These are phyloP conservation scores for Ptilonorhynchus violaceus DNA, from an alignment of 2,113 vertebrate genomes.

Conservation along the genomic window DNA sequence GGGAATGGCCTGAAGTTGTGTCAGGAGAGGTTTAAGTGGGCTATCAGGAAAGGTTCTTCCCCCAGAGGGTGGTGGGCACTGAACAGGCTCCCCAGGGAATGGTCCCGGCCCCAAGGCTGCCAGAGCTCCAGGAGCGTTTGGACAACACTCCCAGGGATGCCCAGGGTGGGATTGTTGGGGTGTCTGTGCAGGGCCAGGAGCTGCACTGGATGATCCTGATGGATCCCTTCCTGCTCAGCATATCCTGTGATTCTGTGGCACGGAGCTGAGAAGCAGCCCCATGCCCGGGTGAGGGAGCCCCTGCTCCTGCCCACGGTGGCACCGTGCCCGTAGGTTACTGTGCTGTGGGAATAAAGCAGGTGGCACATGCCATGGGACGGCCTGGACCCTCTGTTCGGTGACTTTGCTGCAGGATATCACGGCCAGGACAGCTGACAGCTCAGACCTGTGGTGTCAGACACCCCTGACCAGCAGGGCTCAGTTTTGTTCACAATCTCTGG, in stretches of 20 bases:
- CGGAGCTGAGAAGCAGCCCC: neutral
- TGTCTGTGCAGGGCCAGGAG: fast-evolving
- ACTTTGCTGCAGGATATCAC: neutral
- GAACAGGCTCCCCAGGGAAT: neutral
- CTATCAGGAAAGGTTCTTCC: fast-evolving
- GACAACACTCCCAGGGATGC: fast-evolving
- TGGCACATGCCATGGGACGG: fast-evolving
- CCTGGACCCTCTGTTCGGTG: neutral
- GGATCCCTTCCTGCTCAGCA: neutral
- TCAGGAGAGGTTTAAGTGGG: fast-evolving
- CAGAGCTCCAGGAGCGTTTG: neutral
- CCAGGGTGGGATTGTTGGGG: neutral
- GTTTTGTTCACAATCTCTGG: neutral
- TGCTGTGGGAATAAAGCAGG: neutral
- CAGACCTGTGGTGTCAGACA: neutral
- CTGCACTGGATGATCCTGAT: fast-evolving
- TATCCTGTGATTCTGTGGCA: neutral
- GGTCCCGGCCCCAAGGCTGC: neutral
- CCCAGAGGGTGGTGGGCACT: neutral
- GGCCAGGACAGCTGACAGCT: neutral
- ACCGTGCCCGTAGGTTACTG: fast-evolving
- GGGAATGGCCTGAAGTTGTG: neutral
- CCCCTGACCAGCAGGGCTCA: neutral
- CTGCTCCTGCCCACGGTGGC: neutral
- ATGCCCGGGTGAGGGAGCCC: neutral